Evolutionary conservation across 2,888 invertebrate species (phyloP), one percentile per base, ranked within the genome.

Genomic region (Trypoxylon attenuatum): DNA sequence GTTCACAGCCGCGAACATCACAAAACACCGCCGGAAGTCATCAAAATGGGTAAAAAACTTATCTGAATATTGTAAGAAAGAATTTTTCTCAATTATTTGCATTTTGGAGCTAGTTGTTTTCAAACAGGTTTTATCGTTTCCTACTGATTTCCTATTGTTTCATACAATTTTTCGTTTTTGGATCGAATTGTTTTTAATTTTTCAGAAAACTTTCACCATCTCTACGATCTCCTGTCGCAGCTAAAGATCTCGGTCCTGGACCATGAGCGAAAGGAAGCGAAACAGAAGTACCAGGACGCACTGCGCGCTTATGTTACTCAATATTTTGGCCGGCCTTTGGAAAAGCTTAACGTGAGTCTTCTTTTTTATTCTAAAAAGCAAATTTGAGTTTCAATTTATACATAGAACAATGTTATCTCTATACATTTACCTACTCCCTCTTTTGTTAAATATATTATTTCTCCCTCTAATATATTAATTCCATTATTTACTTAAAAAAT

Each of bases 131-230:
- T n/a, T n/a, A n/a, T n/a, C n/a, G n/a, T n/a, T n/a, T n/a, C n/a
- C n/a, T n/a, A n/a, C n/a, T n/a, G n/a, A n/a, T n/a, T n/a, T n/a
- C n/a, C n/a, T n/a, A n/a, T n/a, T n/a, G n/a, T n/a, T n/a, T n/a
- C n/a, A n/a, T n/a, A n/a, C n/a, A 46, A 39, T 43, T 49, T 18
- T 29, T 45, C 18, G 13, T n/a, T 15, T 41, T 10, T 5, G 13
- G 0, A 15, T 39, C 41, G 18, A 47, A 55, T 41, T 15, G 21
- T 6, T 38, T 33, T 52, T 15, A 18, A 53, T 74, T 73, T 89
- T 89, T 54, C 86, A 92, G 94, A 99, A 89, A 99, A 99, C 88
- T 98, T 95, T 88, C 98, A 99, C 89, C 94, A 95, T 80, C 91
- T 99, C 86, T 94, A 94, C 87, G 95, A 94, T 42, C 89, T 94